Evolutionary conservation across 2,888 invertebrate species (phyloP), one percentile per base, ranked within the genome.

Genomic region (Dilophus febrilis): DNA sequence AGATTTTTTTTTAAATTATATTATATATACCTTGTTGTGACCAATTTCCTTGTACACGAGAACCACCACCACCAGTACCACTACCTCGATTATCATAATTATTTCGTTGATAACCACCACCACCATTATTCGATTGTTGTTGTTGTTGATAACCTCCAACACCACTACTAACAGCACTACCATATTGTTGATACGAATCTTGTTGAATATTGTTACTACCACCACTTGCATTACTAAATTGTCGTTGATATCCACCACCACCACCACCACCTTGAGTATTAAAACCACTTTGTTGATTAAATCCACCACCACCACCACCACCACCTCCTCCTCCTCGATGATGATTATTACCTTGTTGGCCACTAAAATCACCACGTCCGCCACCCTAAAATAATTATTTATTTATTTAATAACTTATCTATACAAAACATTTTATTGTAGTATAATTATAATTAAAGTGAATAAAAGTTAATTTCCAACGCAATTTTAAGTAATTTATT

Each of bases 11-110:
- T 12, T 33, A 33, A 14, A 33, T 8, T 16, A 17, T 7, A 33
- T 14, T 10, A 18, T 4, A 18, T 14, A 48, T 42, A 36, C 51
- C 49, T 28, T 48, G 47, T 40, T 52, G 50, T 19, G 51, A 47
- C 60, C 61, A 61, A n/a, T 59, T 58, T 3, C 59, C 59, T 45
- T 60, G 61, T 2, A 62, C 59, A n/a, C 61, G 55, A n/a, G 57
- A 57, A 35, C 55, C 58, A 12, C 53, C 55, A 35, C 56, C 58
- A n/a, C 54, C 55, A n/a, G n/a, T n/a, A n/a, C n/a, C n/a, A 17
- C 35, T 37, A 30, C 45, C 34, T 6, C 40, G 34, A 26, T 43
- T 43, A 17, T 40, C 30, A 27, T 34, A 29, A 27, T 44, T 33
- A 37, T 42, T 43, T 29, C 54, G 47, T 42, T 54, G 50, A 40